Evolutionary conservation across 1,140 invertebrate species (phyloP), one percentile per base, ranked within the genome.

Genomic region (Battus philenor): DNA sequence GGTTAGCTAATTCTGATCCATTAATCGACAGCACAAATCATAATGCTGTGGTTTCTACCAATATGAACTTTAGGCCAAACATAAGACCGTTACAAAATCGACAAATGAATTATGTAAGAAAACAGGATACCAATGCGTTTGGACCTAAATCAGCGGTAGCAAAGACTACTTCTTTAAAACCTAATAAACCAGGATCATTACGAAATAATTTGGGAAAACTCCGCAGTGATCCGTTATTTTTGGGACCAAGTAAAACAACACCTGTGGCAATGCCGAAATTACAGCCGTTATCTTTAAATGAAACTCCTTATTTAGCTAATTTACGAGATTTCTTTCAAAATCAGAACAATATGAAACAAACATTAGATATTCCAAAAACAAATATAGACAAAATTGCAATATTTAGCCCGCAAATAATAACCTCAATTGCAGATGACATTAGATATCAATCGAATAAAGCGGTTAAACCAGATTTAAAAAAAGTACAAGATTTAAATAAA

Each of bases 401-500:
- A 10, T 38, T 24, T 2, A 13, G 3, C 16, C 11, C 17, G 2
- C 10, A 10, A 13, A 24, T 9, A 38, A 26, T 15, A 17, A 13
- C 11, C 13, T 31, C 11, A 7, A 4, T 15, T 17, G n/a, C n/a
- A n/a, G 13, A 30, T 15, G 13, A 33, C 4, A 12, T 29, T 5
- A 15, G 22, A 29, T 20, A 15, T 12, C 11, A 41, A 10, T 2
- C 27, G 2, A 10, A 30, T 30, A 30, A 30, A n/a, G 2, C 27
- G 2, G 15, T 11, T 2, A 24, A 47, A 32, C 34, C 36, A 22
- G n/a, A n/a, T n/a, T n/a, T n/a, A n/a, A n/a, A n/a, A n/a, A n/a
- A n/a, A n/a, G 1, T 17, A 18, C 54, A 12, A 43, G n/a, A 34
- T 7, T 31, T 59, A 4, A 38, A 66, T 43, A 44, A 57, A 29